These are phyloP conservation scores for Monomorium pharaonis DNA, from an alignment of 1,140 invertebrate genomes.

Conservation along the genomic window DNA sequence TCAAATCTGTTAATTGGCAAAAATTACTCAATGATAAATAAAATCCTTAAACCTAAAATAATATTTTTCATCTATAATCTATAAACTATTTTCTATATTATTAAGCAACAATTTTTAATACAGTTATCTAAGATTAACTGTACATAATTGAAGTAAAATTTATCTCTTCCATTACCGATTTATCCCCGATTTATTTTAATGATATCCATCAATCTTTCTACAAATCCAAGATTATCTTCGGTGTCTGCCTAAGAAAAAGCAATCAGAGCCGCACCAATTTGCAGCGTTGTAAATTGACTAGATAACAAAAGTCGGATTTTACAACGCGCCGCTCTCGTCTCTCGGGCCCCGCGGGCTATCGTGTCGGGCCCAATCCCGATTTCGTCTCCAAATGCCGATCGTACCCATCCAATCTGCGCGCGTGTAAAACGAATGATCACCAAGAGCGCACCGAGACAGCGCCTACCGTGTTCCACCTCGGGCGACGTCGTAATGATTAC, in stretches of 20 bases:
- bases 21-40: slow-evolving; percentile 22
- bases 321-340: slow-evolving; percentile 36
- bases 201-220: background rate
- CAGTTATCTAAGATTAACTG: too few species aligned
- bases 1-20: background rate
- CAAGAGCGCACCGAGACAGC: slow-evolving; percentile 29
- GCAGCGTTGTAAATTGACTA: slow-evolving; percentile 31
- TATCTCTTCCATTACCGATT: background rate
- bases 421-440: slow-evolving; percentile 56
- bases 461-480: slow-evolving; percentile 50
- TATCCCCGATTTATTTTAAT: background rate
- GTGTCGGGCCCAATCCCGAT: slow-evolving; percentile 42
- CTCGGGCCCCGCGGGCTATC: slow-evolving; percentile 38
- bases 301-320: slow-evolving; percentile 31
- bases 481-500: slow-evolving; percentile 58
- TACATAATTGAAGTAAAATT: background rate
- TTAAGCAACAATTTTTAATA: background rate
- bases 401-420: slow-evolving; percentile 41
- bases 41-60: background rate
- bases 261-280: slow-evolving; percentile 12
- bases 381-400: slow-evolving; percentile 58
- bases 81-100: background rate
- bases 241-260: background rate
- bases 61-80: background rate
- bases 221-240: background rate